Percentiles rank a stretch among this genome's conserved stretches.
phyloP scores from a whole-genome alignment of 2,113 vertebrate genomes.

The Apeltes quadracus region DNA sequence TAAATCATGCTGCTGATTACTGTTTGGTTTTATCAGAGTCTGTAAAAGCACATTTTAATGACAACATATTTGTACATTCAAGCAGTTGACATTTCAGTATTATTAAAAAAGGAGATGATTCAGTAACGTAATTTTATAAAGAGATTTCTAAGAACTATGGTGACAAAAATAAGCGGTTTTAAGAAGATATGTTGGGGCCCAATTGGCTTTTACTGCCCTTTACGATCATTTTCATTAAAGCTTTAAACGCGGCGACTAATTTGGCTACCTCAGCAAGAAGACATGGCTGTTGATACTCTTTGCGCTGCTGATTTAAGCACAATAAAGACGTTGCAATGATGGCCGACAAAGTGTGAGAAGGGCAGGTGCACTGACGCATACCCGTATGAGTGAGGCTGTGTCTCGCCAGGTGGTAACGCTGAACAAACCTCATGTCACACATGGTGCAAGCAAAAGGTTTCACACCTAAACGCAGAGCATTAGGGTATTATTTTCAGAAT shows the following conservation, averaged over 20 bases:
- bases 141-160: neutral
- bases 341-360: constrained; percentile 44
- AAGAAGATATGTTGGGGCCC: neutral
- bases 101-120: neutral
- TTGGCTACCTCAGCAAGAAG: neutral
- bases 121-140: neutral
- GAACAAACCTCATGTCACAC: constrained; percentile 84
- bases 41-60: neutral
- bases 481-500: constrained; percentile 69
- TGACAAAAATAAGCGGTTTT: neutral
- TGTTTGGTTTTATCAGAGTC: neutral
- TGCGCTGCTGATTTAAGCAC: neutral
- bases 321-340: constrained; percentile 7
- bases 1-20: neutral
- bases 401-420: constrained; percentile 83
- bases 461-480: constrained; percentile 82
- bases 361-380: constrained; percentile 73
- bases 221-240: neutral
- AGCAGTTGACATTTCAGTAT: neutral
- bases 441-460: constrained; percentile 83
- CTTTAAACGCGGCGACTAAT: neutral
- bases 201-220: neutral
- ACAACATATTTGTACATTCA: neutral
- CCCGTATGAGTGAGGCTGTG: constrained; percentile 85
- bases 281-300: neutral